A percentile compares a stretch with the other conserved stretches of the same genome.
These are phyloP conservation scores for Epinephelus coioides DNA, from an alignment of 2,797 vertebrate genomes.

Conservation along the genomic window DNA sequence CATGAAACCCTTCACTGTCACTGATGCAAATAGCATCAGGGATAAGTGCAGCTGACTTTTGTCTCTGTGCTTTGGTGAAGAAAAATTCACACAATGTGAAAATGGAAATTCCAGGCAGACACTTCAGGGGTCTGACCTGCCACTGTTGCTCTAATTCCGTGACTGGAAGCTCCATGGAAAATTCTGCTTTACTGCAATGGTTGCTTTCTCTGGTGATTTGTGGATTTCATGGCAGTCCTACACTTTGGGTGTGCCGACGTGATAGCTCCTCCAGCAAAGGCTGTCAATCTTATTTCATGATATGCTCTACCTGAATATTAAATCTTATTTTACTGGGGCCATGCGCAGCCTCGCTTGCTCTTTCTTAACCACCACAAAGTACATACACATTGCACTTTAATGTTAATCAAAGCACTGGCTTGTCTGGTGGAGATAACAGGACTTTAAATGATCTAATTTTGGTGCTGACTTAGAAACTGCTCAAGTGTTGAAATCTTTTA, in stretches of 20 bases:
- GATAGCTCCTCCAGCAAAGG: constrained; percentile 22
- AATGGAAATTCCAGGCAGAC: constrained; percentile 12
- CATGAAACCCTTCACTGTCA: too few relatives aligned
- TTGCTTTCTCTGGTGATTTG: constrained; percentile 41
- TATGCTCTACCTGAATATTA: constrained; percentile 32
- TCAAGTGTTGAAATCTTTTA: constrained; percentile 72
- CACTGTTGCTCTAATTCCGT: constrained; percentile 39
- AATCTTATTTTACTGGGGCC: constrained; percentile 25
- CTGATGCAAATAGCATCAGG: too few relatives aligned
- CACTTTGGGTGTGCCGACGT: constrained; percentile 8
- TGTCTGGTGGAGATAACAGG: constrained; percentile 53
- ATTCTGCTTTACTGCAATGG: constrained; percentile 4
- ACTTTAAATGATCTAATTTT: constrained; percentile 63
- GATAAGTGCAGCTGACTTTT: neutral
- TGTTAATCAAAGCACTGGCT: constrained; percentile 28
- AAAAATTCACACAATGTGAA: constrained; percentile 20
- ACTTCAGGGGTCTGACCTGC: constrained; percentile 40
- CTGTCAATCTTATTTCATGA: constrained; percentile 29
- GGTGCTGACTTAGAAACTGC: constrained; percentile 45
- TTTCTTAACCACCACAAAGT: constrained; percentile 8
- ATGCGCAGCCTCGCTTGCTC: neutral
- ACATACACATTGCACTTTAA: constrained; percentile 39
- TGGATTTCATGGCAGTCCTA: constrained; percentile 36
- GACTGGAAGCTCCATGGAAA: constrained; percentile 29
- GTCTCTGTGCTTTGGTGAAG: neutral